These are phyloP conservation scores for Zeugodacus cucurbitae DNA, from an alignment of 1,140 invertebrate genomes.

Conservation along the genomic window DNA sequence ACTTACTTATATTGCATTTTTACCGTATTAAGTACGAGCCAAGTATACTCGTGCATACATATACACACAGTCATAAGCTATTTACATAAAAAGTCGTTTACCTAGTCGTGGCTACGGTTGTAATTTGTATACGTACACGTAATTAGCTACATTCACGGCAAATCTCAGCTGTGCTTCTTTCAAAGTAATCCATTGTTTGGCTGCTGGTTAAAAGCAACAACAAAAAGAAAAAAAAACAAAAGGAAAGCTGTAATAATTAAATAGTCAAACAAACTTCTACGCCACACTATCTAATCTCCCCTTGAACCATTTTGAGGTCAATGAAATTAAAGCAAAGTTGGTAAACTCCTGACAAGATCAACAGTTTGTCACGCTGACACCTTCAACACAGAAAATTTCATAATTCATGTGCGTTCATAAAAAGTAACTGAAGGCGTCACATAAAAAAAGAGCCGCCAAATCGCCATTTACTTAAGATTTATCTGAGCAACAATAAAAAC, in stretches of 20 bases:
- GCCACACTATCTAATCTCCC: background rate
- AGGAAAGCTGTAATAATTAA: background rate
- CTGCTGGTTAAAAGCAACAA: background rate
- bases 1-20: background rate
- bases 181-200: background rate
- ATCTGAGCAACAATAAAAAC: background rate
- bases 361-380: slow-evolving; percentile 1
- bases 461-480: background rate
- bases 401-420: background rate
- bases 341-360: slow-evolving; percentile 17
- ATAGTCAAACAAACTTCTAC: background rate
- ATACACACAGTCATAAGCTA: background rate
- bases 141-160: background rate
- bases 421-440: background rate
- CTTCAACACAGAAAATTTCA: background rate
- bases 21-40: background rate
- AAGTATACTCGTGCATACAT: background rate
- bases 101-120: background rate
- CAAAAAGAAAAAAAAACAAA: background rate
- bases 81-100: background rate
- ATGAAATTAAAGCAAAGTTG: background rate
- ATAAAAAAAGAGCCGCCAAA: background rate
- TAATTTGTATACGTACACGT: background rate
- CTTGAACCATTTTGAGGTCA: background rate
- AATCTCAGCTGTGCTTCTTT: background rate